phyloP scores from a whole-genome alignment of 2,113 vertebrate genomes.

The Calidris pygmaea region DNA sequence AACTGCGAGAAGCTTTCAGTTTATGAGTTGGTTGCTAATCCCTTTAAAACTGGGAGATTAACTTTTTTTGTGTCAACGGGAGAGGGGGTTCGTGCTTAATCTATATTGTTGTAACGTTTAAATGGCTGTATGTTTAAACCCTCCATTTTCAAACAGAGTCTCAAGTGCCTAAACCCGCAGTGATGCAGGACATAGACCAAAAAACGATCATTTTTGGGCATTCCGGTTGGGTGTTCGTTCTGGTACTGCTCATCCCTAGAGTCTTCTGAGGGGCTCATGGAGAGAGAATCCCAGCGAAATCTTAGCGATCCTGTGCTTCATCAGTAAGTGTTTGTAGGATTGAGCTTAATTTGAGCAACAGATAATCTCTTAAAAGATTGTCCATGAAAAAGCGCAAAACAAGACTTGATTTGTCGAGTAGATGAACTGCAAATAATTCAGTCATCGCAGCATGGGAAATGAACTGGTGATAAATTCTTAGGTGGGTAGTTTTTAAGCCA shows the following conservation, averaged over 20 bases:
- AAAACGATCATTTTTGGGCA: background rate
- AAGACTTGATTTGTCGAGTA: background rate
- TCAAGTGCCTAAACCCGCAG: background rate
- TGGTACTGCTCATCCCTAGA: background rate
- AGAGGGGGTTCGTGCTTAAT: background rate
- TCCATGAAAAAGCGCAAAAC: background rate
- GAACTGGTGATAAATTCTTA: background rate
- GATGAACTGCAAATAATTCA: background rate
- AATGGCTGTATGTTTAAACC: background rate
- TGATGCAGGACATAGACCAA: background rate
- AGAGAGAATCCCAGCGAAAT: background rate
- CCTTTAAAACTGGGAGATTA: background rate
- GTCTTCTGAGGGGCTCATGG: fast-evolving
- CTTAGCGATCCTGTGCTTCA: background rate
- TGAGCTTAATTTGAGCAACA: background rate
- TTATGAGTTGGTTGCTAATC: background rate
- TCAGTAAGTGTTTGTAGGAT: background rate
- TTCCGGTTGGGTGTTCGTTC: background rate
- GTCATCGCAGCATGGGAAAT: background rate
- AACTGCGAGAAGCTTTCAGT: background rate
- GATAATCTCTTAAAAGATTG: background rate
- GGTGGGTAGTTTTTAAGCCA: background rate
- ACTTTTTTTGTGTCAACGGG: background rate
- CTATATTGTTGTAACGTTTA: background rate
- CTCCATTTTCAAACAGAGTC: background rate